phyloP scores from a whole-genome alignment of 2,797 vertebrate species.

The Ctenosaura bakeri region DNA sequence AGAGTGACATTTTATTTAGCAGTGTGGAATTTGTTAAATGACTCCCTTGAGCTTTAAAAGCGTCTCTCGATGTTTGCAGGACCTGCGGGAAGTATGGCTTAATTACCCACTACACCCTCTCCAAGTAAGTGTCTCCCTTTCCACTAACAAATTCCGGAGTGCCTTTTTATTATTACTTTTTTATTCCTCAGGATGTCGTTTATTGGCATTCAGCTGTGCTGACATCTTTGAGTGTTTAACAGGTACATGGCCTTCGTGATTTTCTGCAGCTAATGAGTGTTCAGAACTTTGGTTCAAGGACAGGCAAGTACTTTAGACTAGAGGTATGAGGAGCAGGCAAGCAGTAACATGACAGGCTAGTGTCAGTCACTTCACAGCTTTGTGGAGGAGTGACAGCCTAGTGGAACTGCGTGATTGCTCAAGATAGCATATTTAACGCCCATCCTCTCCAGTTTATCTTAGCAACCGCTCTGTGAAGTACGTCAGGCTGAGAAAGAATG shows the following conservation, averaged over 20 bases:
- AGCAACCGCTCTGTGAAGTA: no score
- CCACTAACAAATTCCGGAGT: conserved; percentile 68
- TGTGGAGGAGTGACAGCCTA: neutral
- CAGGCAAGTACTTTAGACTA: neutral
- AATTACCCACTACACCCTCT: conserved; percentile 97
- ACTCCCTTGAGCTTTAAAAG: conserved; percentile 79
- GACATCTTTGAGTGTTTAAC: conserved; percentile 54
- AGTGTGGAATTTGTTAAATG: conserved; percentile 80
- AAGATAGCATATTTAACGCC: neutral
- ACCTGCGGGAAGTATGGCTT: conserved; percentile 97
- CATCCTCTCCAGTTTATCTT: neutral
- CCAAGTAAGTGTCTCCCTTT: conserved; percentile 87
- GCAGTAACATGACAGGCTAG: neutral
- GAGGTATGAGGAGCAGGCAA: neutral
- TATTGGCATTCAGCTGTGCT: conserved; percentile 57
- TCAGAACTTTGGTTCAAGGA: neutral
- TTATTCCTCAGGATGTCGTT: conserved; percentile 63
- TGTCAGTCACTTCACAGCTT: neutral
- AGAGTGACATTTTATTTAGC: conserved; percentile 85
- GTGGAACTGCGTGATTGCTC: neutral
- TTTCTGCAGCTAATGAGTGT: conserved; percentile 28
- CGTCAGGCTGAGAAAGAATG: no score
- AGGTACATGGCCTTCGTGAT: conserved; percentile 35
- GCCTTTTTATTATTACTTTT: conserved; percentile 24
- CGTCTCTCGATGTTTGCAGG: conserved; percentile 85